Evolutionary conservation across 2,113 vertebrate species (phyloP).

Genomic region (Myocastor coypus): DNA sequence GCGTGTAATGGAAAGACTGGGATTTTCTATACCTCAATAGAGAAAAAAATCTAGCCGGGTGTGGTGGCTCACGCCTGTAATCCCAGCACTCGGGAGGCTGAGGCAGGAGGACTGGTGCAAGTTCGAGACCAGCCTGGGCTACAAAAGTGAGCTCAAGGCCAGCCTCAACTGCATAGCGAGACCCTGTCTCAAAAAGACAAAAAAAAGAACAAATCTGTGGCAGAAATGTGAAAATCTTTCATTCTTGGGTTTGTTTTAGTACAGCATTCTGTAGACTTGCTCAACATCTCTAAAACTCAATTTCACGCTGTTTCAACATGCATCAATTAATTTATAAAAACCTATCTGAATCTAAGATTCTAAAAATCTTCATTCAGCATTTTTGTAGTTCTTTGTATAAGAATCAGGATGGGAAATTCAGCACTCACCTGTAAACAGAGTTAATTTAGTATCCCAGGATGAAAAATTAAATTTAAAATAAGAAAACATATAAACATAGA

Average conservation of each 20-base stretch:
- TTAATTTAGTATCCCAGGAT: neutral
- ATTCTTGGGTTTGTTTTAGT: neutral
- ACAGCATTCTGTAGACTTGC: neutral
- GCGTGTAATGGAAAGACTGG: neutral
- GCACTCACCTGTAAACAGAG: neutral
- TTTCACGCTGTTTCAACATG: neutral
- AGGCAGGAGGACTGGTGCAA: too few species aligned
- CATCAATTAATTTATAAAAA: constrained; percentile 38
- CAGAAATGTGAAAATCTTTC: neutral
- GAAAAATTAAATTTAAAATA: constrained; percentile 23
- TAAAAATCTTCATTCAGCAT: neutral
- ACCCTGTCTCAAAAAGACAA: too few species aligned
- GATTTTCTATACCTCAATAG: neutral
- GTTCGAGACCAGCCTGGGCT: too few species aligned
- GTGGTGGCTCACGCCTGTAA: too few species aligned
- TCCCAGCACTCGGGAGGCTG: too few species aligned
- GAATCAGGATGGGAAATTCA: neutral
- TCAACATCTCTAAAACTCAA: neutral
- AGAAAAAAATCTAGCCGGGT: too few species aligned
- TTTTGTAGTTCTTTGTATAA: neutral
- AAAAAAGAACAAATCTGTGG: neutral
- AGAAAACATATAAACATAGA: neutral
- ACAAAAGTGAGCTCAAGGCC: too few species aligned
- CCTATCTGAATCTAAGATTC: neutral
- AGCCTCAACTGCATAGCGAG: too few species aligned